Evolutionary conservation across 1,140 invertebrate genomes (phyloP).

Genomic region (Harlomillsia oculata): DNA sequence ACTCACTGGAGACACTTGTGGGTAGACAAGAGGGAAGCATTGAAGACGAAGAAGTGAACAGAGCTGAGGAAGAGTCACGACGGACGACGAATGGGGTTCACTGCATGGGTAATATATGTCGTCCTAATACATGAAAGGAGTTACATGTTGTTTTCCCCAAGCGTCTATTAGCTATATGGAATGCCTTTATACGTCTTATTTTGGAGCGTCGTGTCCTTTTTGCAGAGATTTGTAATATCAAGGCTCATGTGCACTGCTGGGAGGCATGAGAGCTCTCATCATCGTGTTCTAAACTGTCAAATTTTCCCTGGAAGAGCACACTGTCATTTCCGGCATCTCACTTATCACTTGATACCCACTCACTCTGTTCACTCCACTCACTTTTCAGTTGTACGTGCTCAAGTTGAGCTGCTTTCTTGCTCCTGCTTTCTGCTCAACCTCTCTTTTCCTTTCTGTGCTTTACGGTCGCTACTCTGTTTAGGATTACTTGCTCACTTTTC

Average conservation of each 20-base stretch:
- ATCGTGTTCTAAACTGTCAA: slow-evolving; percentile 28
- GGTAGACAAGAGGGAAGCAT: slow-evolving; percentile 4
- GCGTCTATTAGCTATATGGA: slow-evolving; percentile 25
- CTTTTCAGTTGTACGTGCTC: too few species aligned
- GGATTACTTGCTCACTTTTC: too few species aligned
- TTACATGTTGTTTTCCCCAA: slow-evolving; percentile 16
- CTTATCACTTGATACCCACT: slow-evolving; percentile 28
- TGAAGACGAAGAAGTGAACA: not conserved
- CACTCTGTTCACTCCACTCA: too few species aligned
- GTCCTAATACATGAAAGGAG: too few species aligned
- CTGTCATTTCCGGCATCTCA: slow-evolving; percentile 28
- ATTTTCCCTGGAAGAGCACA: slow-evolving; percentile 21
- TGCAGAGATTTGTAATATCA: slow-evolving; percentile 7
- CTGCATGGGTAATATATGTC: slow-evolving; percentile 15
- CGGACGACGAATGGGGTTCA: not conserved
- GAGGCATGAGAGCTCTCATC: slow-evolving; percentile 24
- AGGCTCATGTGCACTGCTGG: slow-evolving; percentile 14
- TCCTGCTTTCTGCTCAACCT: not conserved
- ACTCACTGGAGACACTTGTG: not conserved
- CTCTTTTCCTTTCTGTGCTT: slow-evolving; percentile 4
- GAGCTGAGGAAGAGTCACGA: not conserved
- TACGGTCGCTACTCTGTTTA: not conserved
- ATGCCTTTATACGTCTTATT: too few species aligned
- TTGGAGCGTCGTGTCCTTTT: not conserved
- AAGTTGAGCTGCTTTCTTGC: slow-evolving; percentile 13